Evolutionary conservation across 53 echinoderm and acorn worm genomes (phyloP).

Genomic region (Echinarachnius parma): DNA sequence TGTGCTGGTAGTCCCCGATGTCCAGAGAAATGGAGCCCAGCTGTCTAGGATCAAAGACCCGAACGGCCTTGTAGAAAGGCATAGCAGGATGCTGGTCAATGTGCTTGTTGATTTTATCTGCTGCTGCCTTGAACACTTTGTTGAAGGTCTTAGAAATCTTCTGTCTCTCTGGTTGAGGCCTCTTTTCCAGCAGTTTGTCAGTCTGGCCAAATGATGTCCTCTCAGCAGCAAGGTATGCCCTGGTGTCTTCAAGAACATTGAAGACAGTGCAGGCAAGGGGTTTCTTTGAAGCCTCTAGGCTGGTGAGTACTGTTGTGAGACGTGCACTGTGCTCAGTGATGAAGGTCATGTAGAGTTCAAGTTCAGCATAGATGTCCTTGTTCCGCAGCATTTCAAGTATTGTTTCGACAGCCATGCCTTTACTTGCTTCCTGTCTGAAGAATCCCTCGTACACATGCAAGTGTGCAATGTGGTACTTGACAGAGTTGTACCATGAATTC

Average conservation of each 20-base stretch:
- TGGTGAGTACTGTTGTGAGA: slow-evolving; percentile 38
- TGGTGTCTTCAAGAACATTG: slow-evolving; percentile 42
- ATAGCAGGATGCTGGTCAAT: slow-evolving; percentile 50
- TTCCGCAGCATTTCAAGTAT: slow-evolving; percentile 52
- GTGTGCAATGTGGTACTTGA: slow-evolving; percentile 52
- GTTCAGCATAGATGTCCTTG: slow-evolving; percentile 57
- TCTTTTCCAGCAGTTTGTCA: slow-evolving; percentile 23
- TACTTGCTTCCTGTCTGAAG: slow-evolving; percentile 55
- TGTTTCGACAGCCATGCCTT: slow-evolving; percentile 58
- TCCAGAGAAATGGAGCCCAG: slow-evolving; percentile 27
- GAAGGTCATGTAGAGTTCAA: slow-evolving; percentile 48
- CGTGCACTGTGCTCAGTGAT: slow-evolving; percentile 38
- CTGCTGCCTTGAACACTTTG: slow-evolving; percentile 49
- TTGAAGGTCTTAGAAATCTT: slow-evolving; percentile 39
- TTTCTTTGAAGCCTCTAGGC: slow-evolving; percentile 49
- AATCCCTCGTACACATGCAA: slow-evolving; percentile 63
- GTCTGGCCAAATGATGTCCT: slow-evolving; percentile 52
- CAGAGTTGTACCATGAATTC: slow-evolving; percentile 63
- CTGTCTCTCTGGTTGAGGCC: slow-evolving; percentile 6
- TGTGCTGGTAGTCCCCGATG: slow-evolving; percentile 20
- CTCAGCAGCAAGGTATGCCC: slow-evolving; percentile 40
- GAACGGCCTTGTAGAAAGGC: slow-evolving; percentile 55
- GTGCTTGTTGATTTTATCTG: slow-evolving; percentile 41
- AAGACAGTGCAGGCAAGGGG: slow-evolving; percentile 63
- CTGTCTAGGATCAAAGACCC: slow-evolving; percentile 63